A percentile compares a stretch with the other conserved stretches of the same genome.
Evolutionary conservation across 2,113 vertebrate genomes (phyloP).

Genomic region (Helogale parvula): DNA sequence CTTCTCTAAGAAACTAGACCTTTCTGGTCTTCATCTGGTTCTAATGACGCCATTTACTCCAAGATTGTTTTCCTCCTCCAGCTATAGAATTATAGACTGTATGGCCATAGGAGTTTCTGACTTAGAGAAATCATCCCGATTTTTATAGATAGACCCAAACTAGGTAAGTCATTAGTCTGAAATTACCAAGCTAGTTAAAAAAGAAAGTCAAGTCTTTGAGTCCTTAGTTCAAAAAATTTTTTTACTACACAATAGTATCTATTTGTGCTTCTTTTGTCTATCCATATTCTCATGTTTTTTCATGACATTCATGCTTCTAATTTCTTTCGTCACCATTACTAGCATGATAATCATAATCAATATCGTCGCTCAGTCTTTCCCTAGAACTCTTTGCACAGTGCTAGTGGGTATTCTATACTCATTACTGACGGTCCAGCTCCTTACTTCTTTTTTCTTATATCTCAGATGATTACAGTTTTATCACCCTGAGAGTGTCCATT

Average conservation of each 20-base stretch:
- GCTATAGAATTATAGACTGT: neutral
- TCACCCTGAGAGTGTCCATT: neutral
- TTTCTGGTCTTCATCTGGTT: neutral
- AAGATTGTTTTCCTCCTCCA: neutral
- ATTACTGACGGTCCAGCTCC: neutral
- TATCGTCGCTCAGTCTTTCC: neutral
- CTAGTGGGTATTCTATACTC: neutral
- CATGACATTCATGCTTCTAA: neutral
- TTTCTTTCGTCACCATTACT: neutral
- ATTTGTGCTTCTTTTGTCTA: slow-evolving; percentile 19
- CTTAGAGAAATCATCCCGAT: neutral
- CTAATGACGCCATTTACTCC: neutral
- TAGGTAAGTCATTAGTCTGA: neutral
- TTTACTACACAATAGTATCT: neutral
- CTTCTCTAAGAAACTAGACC: neutral
- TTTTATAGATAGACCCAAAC: neutral
- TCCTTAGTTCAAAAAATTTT: neutral
- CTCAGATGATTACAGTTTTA: neutral
- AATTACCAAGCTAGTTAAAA: neutral
- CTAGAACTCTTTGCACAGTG: neutral
- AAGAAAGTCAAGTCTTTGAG: neutral
- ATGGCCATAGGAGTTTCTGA: neutral
- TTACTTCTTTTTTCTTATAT: neutral
- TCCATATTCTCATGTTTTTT: neutral
- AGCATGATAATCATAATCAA: neutral